Evolutionary conservation across 1,140 invertebrate species (phyloP).

Genomic region (Drosophila persimilis): DNA sequence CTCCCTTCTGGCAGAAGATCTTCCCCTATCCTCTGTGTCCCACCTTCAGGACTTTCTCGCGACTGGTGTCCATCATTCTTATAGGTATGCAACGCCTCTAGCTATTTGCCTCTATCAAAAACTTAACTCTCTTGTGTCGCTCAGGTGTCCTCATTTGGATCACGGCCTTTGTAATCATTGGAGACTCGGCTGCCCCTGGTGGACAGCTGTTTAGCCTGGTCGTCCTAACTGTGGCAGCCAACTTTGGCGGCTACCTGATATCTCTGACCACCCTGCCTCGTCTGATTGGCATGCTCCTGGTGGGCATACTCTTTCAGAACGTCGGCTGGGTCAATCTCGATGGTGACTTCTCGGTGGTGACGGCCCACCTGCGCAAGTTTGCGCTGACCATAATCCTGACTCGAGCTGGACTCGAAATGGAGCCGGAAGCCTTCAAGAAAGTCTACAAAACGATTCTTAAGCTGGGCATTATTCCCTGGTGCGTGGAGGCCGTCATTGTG

Average conservation of each 20-base stretch:
- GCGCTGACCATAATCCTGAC: slow-evolving; percentile 96
- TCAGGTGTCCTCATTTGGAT: slow-evolving; percentile 89
- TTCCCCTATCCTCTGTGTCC: slow-evolving; percentile 92
- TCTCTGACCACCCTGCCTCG: slow-evolving; percentile 91
- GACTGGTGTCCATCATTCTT: slow-evolving; percentile 87
- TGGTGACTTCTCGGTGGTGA: slow-evolving; percentile 85
- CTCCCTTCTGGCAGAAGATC: slow-evolving; percentile 88
- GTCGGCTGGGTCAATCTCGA: slow-evolving; percentile 89
- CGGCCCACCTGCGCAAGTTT: slow-evolving; percentile 90
- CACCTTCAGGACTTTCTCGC: slow-evolving; percentile 90
- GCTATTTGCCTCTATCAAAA: no score
- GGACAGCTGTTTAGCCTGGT: slow-evolving; percentile 92
- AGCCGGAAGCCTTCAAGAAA: slow-evolving; percentile 92
- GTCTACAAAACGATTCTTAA: slow-evolving; percentile 91
- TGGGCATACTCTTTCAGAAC: slow-evolving; percentile 91
- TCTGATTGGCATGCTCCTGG: slow-evolving; percentile 93
- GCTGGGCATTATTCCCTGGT: slow-evolving; percentile 93
- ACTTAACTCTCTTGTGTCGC: no score
- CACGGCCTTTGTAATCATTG: slow-evolving; percentile 88
- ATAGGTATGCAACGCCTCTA: slow-evolving; percentile 84
- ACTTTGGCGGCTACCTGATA: slow-evolving; percentile 91
- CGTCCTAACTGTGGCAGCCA: slow-evolving; percentile 88
- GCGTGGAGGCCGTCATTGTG: slow-evolving; percentile 89
- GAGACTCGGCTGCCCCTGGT: slow-evolving; percentile 89
- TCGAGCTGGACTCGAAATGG: slow-evolving; percentile 95